These are phyloP conservation scores for Catagonus wagneri DNA, from an alignment of 2,113 vertebrate species.

Conservation along the genomic window DNA sequence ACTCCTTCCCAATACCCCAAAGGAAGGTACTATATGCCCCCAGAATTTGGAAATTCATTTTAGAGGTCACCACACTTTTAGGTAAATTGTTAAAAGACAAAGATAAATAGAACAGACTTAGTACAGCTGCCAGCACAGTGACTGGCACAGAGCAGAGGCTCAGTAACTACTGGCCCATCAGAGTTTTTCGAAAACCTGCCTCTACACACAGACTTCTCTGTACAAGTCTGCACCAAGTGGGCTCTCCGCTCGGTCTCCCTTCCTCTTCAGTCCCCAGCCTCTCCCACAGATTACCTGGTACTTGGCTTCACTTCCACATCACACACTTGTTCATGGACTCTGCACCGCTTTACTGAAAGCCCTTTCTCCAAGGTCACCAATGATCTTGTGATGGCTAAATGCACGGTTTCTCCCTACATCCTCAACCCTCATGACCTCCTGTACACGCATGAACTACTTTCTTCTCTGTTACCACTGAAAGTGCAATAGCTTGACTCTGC, in stretches of 20 bases:
- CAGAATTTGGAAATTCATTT: not conserved
- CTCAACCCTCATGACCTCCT: not conserved
- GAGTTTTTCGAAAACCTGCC: not conserved
- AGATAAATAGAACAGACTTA: not conserved
- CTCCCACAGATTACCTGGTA: not conserved
- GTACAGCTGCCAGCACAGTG: not conserved
- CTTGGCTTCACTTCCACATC: not conserved
- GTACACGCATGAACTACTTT: not conserved
- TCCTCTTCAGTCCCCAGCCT: not conserved
- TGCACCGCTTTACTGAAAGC: not conserved
- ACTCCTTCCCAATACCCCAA: conserved; percentile 7
- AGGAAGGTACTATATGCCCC: not conserved
- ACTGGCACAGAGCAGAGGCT: not conserved
- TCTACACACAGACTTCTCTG: not conserved
- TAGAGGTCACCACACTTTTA: not conserved
- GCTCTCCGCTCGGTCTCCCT: not conserved
- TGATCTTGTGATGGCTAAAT: not conserved
- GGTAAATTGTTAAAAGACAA: not conserved
- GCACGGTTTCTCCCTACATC: not conserved
- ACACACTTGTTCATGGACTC: not conserved
- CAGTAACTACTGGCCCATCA: not conserved
- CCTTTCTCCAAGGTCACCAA: not conserved
- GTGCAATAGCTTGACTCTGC: not conserved
- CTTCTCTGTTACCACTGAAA: not conserved
- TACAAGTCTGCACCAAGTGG: not conserved